A percentile compares a stretch with the other conserved stretches of the same genome.
These are phyloP conservation scores for Mythimna ferrago DNA, from an alignment of 2,888 invertebrate species.

Conservation along the genomic window DNA sequence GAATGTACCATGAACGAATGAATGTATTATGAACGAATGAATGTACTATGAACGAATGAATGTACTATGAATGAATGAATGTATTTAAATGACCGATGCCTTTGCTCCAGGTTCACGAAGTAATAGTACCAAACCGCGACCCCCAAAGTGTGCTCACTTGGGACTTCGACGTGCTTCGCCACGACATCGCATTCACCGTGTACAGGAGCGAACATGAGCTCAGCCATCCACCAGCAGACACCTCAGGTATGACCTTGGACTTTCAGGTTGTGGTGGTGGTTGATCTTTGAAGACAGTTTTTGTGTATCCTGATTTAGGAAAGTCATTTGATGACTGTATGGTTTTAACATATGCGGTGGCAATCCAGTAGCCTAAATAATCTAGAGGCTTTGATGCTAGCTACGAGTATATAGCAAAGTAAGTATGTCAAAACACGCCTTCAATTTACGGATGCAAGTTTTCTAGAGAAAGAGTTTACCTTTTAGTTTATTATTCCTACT, in stretches of 20 bases:
- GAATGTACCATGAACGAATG: too few relatives aligned
- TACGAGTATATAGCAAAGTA: background rate
- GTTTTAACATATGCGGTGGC: background rate
- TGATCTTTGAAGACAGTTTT: background rate
- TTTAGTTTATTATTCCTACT: background rate
- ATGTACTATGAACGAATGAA: too few relatives aligned
- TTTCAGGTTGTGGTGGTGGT: background rate
- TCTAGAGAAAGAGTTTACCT: background rate
- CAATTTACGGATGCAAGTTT: background rate
- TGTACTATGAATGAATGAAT: too few relatives aligned
- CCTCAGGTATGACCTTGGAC: slow-evolving; percentile 67
- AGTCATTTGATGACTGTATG: background rate
- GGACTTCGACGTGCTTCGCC: slow-evolving; percentile 98
- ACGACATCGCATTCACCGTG: slow-evolving; percentile 96
- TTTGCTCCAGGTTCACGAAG: slow-evolving; percentile 92
- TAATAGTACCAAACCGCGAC: slow-evolving; percentile 95
- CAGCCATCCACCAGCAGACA: slow-evolving; percentile 64
- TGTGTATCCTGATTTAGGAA: background rate
- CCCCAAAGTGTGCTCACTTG: slow-evolving; percentile 97
- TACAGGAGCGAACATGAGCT: slow-evolving; percentile 83
- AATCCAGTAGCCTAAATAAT: background rate
- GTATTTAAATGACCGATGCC: too few relatives aligned
- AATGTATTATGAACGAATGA: too few relatives aligned
- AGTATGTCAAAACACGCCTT: background rate
- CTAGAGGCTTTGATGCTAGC: background rate